Evolutionary conservation across 2,888 invertebrate genomes (phyloP).

Genomic region (Marasmarcha lunaedactyla): DNA sequence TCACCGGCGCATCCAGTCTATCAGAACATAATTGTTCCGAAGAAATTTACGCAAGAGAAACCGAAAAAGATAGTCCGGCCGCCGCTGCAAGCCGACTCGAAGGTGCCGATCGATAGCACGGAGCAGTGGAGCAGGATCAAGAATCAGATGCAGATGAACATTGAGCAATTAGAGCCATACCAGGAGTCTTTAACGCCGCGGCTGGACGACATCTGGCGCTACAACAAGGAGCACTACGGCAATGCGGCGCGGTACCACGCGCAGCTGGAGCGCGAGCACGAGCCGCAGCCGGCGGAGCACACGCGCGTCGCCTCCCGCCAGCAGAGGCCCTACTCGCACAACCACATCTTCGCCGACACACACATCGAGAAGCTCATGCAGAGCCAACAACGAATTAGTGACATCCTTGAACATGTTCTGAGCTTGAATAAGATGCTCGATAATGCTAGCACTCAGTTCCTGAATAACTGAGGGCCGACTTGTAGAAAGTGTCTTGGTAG

Average conservation of each 20-base stretch:
- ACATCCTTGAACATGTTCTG: conserved; percentile 44
- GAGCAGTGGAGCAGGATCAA: too few relatives aligned
- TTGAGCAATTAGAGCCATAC: too few relatives aligned
- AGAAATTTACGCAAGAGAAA: conserved; percentile 1
- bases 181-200: too few relatives aligned
- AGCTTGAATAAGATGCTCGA: conserved; percentile 21
- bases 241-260: too few relatives aligned
- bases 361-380: conserved; percentile 36
- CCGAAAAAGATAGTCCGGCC: not conserved
- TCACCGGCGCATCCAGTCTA: conserved; percentile 30
- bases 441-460: conserved; percentile 24
- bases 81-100: not conserved
- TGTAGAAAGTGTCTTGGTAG: not conserved
- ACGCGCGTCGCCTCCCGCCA: too few relatives aligned
- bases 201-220: too few relatives aligned
- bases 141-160: too few relatives aligned
- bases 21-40: conserved; percentile 38
- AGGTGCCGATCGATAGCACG: too few relatives aligned
- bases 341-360: not conserved
- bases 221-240: too few relatives aligned
- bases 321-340: not conserved
- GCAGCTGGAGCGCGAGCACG: too few relatives aligned
- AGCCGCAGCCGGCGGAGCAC: too few relatives aligned
- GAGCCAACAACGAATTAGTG: conserved; percentile 52
- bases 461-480: too few relatives aligned